Evolutionary conservation across 1,140 invertebrate species (phyloP).

Genomic region (Lepidotrigona ventralis): DNA sequence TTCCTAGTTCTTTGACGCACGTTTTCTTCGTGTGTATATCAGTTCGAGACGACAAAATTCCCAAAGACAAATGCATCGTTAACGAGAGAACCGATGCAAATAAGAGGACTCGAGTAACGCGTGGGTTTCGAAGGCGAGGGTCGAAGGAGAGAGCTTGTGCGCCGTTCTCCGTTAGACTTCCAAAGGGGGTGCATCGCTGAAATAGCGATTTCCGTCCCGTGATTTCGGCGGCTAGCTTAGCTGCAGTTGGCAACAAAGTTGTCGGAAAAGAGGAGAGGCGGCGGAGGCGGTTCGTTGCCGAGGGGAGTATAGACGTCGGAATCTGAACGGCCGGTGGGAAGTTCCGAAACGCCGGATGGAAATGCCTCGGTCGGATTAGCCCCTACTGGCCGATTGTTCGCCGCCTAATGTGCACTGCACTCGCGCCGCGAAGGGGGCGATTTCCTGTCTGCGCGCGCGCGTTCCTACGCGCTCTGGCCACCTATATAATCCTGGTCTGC

Average conservation of each 20-base stretch:
- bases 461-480: constrained; percentile 16
- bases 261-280: not conserved
- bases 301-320: constrained; percentile 43
- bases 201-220: constrained; percentile 60
- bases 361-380: constrained; percentile 66
- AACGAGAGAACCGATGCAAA: too few species aligned
- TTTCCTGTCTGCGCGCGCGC: constrained; percentile 57
- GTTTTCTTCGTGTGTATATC: too few species aligned
- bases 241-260: constrained; percentile 63
- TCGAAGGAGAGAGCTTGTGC: not conserved
- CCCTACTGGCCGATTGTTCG: constrained; percentile 56
- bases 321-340: constrained; percentile 49
- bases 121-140: too few species aligned
- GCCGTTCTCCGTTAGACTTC: not conserved
- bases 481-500: constrained; percentile 20
- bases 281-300: not conserved
- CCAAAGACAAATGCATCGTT: too few species aligned
- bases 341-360: constrained; percentile 63
- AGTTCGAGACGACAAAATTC: too few species aligned
- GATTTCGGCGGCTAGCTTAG: constrained; percentile 44
- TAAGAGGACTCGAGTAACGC: too few species aligned
- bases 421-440: constrained; percentile 44
- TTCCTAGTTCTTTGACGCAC: too few species aligned
- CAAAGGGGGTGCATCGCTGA: constrained; percentile 52
- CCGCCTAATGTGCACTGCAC: constrained; percentile 55